These are phyloP conservation scores for Amphiprion clarkii DNA, from an alignment of 2,797 vertebrate genomes.

Conservation along the genomic window DNA sequence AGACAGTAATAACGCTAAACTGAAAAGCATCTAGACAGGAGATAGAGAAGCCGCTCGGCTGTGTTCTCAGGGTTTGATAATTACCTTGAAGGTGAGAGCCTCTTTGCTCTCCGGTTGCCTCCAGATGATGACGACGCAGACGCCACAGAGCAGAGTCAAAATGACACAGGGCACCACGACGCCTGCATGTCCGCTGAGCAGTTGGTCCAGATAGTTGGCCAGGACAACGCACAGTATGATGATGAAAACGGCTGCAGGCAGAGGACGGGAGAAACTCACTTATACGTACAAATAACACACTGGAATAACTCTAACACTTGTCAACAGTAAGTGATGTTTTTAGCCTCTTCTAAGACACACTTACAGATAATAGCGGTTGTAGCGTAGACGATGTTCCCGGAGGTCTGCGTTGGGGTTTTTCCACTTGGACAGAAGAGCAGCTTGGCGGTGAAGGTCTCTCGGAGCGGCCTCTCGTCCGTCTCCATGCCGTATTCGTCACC, in stretches of 20 bases:
- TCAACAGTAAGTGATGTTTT: background rate
- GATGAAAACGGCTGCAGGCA: conserved; percentile 85
- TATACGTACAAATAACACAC: background rate
- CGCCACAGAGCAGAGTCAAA: conserved; percentile 76
- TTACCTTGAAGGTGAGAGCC: conserved; percentile 93
- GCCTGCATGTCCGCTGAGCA: conserved; percentile 60
- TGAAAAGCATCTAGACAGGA: no score
- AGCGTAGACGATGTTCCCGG: conserved; percentile 90
- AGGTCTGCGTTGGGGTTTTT: conserved; percentile 85
- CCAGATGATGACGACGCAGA: conserved; percentile 87
- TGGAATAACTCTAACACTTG: no score
- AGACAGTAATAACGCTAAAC: no score
- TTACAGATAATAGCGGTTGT: conserved; percentile 90
- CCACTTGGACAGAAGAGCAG: conserved; percentile 83
- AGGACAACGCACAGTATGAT: conserved; percentile 88
- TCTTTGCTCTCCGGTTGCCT: conserved; percentile 92
- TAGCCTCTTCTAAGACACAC: conserved; percentile 49
- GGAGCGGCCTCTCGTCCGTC: conserved; percentile 58
- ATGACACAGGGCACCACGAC: conserved; percentile 77
- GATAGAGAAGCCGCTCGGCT: no score
- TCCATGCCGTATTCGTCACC: conserved; percentile 75
- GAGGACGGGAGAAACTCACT: background rate
- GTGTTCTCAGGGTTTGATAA: background rate
- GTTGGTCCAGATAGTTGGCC: conserved; percentile 60
- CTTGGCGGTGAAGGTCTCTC: conserved; percentile 76